Percentiles rank a stretch among this genome's conserved stretches.
Conservation (phyloP, 1,140 invertebrate species). For the Cardiocondyla obscurior region DNA sequence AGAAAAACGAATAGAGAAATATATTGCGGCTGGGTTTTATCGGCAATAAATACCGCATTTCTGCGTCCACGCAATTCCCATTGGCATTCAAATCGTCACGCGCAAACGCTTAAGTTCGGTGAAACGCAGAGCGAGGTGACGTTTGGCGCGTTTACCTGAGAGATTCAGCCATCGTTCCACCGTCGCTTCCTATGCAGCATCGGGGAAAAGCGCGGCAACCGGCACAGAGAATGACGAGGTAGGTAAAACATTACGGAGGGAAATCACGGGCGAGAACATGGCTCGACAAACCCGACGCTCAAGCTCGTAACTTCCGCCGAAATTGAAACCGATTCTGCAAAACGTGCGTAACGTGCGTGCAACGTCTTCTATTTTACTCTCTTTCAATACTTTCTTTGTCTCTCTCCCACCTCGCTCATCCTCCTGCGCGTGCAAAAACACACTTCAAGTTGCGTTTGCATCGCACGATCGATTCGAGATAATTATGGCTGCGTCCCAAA, state of each 20-base stretch:
- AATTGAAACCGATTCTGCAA: background rate
- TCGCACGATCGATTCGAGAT: background rate
- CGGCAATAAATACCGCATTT: no score
- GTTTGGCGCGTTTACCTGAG: conserved; percentile 52
- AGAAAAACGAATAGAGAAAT: background rate
- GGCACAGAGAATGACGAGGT: background rate
- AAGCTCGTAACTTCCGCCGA: background rate
- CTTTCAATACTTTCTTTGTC: background rate
- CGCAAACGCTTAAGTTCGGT: background rate
- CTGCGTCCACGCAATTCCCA: background rate
- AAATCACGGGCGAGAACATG: background rate
- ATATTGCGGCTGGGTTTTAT: no score
- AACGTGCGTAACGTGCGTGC: background rate
- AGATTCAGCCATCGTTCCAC: conserved; percentile 51
- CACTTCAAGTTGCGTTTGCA: background rate
- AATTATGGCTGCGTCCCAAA: no score
- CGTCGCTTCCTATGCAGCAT: conserved; percentile 27
- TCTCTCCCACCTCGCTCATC: background rate
- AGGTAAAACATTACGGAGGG: conserved; percentile 4
- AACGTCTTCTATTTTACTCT: background rate
- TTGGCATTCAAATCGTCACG: background rate
- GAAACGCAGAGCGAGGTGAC: background rate
- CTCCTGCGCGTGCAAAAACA: background rate
- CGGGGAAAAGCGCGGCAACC: conserved; percentile 13
- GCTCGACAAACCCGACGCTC: background rate